Evolutionary conservation across 2,888 invertebrate species (phyloP).

Genomic region (Yponomeuta cagnagella): DNA sequence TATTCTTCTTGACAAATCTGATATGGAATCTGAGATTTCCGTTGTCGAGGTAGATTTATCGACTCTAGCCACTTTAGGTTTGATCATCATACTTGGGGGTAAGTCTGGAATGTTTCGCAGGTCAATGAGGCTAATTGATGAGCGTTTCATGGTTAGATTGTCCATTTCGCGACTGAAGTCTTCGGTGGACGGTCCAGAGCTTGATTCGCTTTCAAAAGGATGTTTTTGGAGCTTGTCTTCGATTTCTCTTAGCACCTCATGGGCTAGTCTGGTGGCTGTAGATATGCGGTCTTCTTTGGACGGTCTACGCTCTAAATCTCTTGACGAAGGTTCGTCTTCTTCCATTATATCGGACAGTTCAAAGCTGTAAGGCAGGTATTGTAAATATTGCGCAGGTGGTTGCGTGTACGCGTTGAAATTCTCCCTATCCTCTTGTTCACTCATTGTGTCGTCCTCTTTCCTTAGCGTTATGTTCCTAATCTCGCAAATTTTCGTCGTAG

Average conservation of each 20-base stretch:
- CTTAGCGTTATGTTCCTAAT: constrained; percentile 32
- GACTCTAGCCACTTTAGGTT: constrained; percentile 54
- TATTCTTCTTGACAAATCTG: constrained; percentile 49
- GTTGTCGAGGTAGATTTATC: constrained; percentile 66
- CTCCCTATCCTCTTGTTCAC: constrained; percentile 59
- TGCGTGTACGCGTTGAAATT: constrained; percentile 62
- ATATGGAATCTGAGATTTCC: constrained; percentile 56
- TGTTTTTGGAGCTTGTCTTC: constrained; percentile 49
- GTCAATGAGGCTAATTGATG: constrained; percentile 62
- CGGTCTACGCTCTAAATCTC: constrained; percentile 36
- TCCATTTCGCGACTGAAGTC: constrained; percentile 44
- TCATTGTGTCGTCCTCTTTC: constrained; percentile 53
- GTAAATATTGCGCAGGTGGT: constrained; percentile 45
- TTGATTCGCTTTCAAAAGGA: constrained; percentile 35
- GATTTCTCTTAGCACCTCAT: constrained; percentile 51
- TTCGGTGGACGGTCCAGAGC: constrained; percentile 34
- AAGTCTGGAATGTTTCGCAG: constrained; percentile 62
- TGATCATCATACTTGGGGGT: constrained; percentile 60
- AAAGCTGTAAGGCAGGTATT: constrained; percentile 53
- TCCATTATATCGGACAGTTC: constrained; percentile 65
- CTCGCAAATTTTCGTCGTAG: constrained; percentile 40
- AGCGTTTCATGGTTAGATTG: constrained; percentile 39
- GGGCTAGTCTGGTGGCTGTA: constrained; percentile 43
- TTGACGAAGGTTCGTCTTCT: constrained; percentile 62
- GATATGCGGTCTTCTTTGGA: constrained; percentile 42